Base-by-base conservation (phyloP, 2,888 invertebrate species). In the Scelioninae gen. 2 region DNA sequence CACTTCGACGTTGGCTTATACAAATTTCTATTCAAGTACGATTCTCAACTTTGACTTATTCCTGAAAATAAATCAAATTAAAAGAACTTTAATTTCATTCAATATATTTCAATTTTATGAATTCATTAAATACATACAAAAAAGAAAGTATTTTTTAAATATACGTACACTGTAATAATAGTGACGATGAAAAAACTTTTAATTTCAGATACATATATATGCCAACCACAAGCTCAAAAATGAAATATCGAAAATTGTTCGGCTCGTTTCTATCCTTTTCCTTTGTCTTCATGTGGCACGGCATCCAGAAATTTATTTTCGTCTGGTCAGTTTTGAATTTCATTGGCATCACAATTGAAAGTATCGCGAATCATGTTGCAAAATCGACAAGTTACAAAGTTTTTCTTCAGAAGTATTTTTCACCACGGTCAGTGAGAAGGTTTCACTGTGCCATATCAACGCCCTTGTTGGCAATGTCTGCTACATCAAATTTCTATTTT, bases 1-100 rank as follows among this genome's bases (percentile, higher is more conserved):
- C 91, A 94, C 85, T 98, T 98, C 88, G 98, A 98, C 88, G 91
- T 92, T 80, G 98, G 98, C 7, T 90, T 98, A 9, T 96, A 98
- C 84, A 91, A 91, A 79, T 98, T 97, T 88, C 89, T 98, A 67
- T 89, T 94, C 72, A 92, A 89, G 92, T 95, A 88, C 2, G 31
- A 13, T 7, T 11, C 9, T 39, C 7, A 74, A 52, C 35, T 37
- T 9, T n/a, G n/a, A n/a, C n/a, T 7, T 45, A 43, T 41, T 71
- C 19, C 45, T 57, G 10, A 55, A 65, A 11, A 25, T 15, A 39
- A 39, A 39, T 16, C 15, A 7, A 9, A n/a, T n/a, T n/a, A n/a
- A n/a, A n/a, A n/a, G n/a, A n/a, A n/a, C n/a, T n/a, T n/a, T n/a
- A n/a, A n/a, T n/a, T n/a, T n/a, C n/a, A 31, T 31, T 9, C 9